Percentiles rank a stretch among this genome's conserved stretches.
These are phyloP conservation scores for Propithecus deckenii DNA, from an alignment of 2,797 vertebrate genomes.

Conservation along the genomic window DNA sequence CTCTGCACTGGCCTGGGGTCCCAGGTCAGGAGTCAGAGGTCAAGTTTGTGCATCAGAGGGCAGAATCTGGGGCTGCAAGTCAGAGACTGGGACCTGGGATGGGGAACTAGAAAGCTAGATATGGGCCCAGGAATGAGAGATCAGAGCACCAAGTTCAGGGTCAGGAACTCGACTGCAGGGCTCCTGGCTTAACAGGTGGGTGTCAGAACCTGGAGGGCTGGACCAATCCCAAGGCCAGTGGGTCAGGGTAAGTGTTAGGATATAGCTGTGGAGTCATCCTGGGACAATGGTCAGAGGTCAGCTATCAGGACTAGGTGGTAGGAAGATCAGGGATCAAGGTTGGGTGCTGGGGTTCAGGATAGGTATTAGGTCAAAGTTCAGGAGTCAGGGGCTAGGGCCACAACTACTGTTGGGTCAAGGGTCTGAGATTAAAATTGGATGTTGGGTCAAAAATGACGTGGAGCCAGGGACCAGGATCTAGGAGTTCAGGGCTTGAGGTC, in stretches of 20 bases:
- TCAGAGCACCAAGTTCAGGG: neutral
- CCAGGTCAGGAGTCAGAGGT: neutral
- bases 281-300: neutral
- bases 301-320: neutral
- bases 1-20: constrained; percentile 89
- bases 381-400: neutral
- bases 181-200: neutral
- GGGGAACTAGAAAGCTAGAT: neutral
- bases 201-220: neutral
- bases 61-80: neutral
- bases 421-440: neutral
- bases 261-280: neutral
- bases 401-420: neutral
- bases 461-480: neutral
- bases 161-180: neutral
- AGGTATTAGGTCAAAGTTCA: neutral
- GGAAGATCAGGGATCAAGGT: neutral
- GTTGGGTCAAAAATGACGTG: neutral
- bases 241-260: neutral
- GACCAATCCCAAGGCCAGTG: neutral
- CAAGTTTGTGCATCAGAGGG: neutral
- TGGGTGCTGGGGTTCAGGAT: neutral
- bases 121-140: neutral
- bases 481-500: neutral
- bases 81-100: neutral